These are phyloP conservation scores for Tipula vernalis DNA, from an alignment of 2,888 invertebrate genomes.

Conservation along the genomic window DNA sequence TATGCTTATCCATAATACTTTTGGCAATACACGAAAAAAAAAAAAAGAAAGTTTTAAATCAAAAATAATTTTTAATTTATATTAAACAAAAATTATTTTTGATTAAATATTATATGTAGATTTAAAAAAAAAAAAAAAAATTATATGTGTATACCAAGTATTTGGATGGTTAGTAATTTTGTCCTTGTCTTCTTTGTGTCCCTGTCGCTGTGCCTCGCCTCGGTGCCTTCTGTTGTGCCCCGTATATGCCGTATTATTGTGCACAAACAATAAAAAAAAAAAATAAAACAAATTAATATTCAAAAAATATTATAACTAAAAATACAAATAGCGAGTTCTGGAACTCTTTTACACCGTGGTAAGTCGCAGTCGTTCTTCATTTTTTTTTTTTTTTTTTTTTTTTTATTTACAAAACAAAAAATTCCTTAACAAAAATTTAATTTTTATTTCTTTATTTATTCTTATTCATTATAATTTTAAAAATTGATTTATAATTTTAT, in stretches of 20 bases:
- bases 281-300: conserved; percentile 13
- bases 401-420: conserved; percentile 16
- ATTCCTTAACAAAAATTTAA: conserved; percentile 17
- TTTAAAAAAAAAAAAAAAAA: not conserved
- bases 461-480: conserved; percentile 4
- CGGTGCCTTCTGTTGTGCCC: conserved; percentile 28
- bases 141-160: conserved; percentile 8
- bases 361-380: conserved; percentile 52
- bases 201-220: conserved; percentile 35
- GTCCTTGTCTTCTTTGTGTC: conserved; percentile 37
- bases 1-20: conserved; percentile 19
- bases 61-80: not conserved
- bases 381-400: conserved; percentile 8
- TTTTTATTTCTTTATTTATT: conserved; percentile 13
- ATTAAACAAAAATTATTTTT: not conserved
- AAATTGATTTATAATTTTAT: not conserved
- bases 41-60: not conserved
- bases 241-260: conserved; percentile 25
- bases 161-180: conserved; percentile 24
- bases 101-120: conserved; percentile 5
- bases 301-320: conserved; percentile 19
- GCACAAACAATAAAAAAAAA: conserved; percentile 24
- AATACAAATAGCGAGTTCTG: conserved; percentile 79
- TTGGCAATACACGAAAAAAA: conserved; percentile 18
- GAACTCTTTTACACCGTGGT: conserved; percentile 97